These are phyloP conservation scores for Smutsia temminckii DNA, from an alignment of 2,797 vertebrate species.

Conservation along the genomic window DNA sequence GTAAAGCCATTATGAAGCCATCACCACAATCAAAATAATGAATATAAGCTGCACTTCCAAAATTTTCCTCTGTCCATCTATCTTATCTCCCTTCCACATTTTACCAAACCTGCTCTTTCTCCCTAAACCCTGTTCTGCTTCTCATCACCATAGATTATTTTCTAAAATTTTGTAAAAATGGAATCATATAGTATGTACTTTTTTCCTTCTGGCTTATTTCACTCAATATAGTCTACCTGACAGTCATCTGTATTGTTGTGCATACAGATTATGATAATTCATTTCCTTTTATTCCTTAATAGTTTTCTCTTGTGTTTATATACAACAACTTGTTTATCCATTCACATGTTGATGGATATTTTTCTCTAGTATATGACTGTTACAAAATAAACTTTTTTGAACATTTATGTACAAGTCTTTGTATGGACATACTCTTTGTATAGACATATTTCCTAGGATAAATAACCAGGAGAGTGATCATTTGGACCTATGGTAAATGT, in stretches of 20 bases:
- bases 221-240: not conserved
- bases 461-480: not conserved
- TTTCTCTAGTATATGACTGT: not conserved
- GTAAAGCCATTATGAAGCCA: not conserved
- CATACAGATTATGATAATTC: not conserved
- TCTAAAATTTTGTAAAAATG: not conserved
- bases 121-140: not conserved
- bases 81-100: not conserved
- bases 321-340: not conserved
- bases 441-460: not conserved
- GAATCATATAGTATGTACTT: not conserved
- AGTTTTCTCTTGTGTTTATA: not conserved
- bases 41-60: not conserved
- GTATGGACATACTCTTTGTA: not conserved
- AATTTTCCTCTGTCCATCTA: not conserved
- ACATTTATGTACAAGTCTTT: not conserved
- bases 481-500: not conserved
- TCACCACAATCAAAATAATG: not conserved
- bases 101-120: not conserved
- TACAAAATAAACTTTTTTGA: not conserved
- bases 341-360: not conserved
- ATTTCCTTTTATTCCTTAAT: not conserved
- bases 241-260: not conserved
- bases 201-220: not conserved
- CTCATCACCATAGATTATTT: not conserved